phyloP scores from a whole-genome alignment of 2,113 vertebrate species.

The Xiphophorus hellerii region DNA sequence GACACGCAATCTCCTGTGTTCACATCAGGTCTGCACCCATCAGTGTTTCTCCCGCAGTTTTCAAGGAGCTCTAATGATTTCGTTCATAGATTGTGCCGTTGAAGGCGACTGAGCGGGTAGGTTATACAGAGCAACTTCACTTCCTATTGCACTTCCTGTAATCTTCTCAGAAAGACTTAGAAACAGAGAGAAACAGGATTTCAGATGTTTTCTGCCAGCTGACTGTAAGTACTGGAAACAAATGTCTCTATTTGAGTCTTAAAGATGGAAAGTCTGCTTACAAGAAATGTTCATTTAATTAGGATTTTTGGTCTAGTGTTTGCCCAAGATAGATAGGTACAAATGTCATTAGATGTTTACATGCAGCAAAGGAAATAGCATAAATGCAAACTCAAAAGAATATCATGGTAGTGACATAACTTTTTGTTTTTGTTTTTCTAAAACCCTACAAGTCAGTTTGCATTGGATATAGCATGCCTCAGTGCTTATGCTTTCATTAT shows the following conservation, averaged over 20 bases:
- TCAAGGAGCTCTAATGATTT: background rate
- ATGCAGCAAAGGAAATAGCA: background rate
- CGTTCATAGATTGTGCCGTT: constrained; percentile 1
- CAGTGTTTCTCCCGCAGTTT: background rate
- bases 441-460: background rate
- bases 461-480: too few relatives aligned
- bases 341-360: background rate
- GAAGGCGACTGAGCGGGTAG: background rate
- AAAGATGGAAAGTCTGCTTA: background rate
- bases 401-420: background rate
- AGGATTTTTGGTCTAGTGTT: background rate
- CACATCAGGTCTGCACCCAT: background rate
- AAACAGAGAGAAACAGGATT: constrained; percentile 30
- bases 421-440: background rate
- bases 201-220: constrained; percentile 14
- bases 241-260: constrained; percentile 1
- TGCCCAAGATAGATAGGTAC: background rate
- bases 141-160: constrained; percentile 77
- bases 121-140: constrained; percentile 34
- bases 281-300: background rate
- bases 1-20: constrained; percentile 1
- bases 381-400: background rate
- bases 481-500: too few relatives aligned
- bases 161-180: constrained; percentile 50
- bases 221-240: constrained; percentile 49